Conservation (phyloP, 2,113 vertebrate genomes). For the Phrynosoma platyrhinos region DNA sequence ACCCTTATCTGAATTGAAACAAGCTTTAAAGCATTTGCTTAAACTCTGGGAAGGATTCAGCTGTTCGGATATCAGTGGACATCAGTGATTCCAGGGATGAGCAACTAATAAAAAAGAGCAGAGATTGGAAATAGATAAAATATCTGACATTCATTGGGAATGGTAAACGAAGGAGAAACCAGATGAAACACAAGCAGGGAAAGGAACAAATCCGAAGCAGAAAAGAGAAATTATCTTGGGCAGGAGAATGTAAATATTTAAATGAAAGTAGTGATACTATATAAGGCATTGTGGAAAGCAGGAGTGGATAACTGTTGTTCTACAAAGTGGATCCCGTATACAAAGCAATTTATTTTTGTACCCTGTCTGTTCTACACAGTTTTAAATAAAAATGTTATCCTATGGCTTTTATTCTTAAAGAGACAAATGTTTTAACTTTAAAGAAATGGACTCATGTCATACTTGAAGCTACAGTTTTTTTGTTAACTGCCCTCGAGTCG, state of each 20-base stretch:
- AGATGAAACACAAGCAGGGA: neutral
- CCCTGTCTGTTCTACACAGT: neutral
- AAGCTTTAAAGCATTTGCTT: neutral
- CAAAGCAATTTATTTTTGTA: neutral
- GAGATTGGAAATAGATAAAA: neutral
- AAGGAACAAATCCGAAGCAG: neutral
- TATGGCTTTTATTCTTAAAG: neutral
- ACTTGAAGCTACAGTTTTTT: neutral
- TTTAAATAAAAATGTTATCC: neutral
- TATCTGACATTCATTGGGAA: neutral
- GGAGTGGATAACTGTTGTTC: neutral
- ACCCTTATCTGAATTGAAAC: neutral
- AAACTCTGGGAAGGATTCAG: neutral
- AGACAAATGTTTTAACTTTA: neutral
- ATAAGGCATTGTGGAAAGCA: neutral
- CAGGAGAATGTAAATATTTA: slow-evolving; percentile 4
- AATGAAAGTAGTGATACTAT: neutral
- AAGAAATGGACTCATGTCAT: neutral
- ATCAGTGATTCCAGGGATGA: neutral
- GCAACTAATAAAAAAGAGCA: neutral
- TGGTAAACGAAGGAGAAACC: neutral
- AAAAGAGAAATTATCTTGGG: neutral
- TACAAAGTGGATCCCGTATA: neutral
- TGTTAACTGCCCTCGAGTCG: no score
- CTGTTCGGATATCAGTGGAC: neutral